phyloP scores from a whole-genome alignment of 2,888 invertebrate genomes.

The Melanotus villosus region DNA sequence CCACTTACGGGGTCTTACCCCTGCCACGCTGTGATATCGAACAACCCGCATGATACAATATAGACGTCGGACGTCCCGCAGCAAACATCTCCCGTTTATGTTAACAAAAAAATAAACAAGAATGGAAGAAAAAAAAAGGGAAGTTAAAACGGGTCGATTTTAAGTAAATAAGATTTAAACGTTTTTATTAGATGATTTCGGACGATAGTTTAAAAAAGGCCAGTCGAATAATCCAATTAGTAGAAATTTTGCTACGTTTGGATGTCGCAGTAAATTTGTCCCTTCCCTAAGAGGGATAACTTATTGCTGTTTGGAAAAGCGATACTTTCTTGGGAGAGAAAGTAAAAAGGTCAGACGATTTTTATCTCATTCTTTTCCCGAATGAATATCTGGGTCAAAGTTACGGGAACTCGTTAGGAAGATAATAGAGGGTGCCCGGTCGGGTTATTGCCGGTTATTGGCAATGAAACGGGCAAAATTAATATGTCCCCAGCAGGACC shows the following conservation, averaged over 20 bases:
- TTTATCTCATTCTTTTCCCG: conserved; percentile 65
- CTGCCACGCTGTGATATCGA: conserved; percentile 43
- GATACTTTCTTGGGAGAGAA: conserved; percentile 48
- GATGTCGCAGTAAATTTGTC: conserved; percentile 35
- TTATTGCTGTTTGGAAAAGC: conserved; percentile 42
- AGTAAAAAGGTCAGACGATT: conserved; percentile 64
- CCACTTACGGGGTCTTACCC: conserved; percentile 49
- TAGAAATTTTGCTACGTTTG: conserved; percentile 31
- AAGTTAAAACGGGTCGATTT: conserved; percentile 10
- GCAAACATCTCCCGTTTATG: conserved; percentile 19
- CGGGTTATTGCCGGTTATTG: conserved; percentile 59
- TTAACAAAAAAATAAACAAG: conserved; percentile 9
- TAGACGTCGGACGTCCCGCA: conserved; percentile 43
- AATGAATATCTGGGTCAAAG: conserved; percentile 66
- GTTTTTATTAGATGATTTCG: conserved; percentile 2
- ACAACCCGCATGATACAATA: conserved; percentile 45
- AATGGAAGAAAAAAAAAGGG: too few relatives aligned
- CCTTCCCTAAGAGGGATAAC: conserved; percentile 31
- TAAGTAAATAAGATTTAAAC: neutral
- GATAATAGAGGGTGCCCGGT: conserved; percentile 62
- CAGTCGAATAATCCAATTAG: conserved; percentile 34
- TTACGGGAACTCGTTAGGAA: conserved; percentile 65
- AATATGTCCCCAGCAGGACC: conserved; percentile 43
- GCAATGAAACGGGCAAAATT: conserved; percentile 58
- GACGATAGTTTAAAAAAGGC: conserved; percentile 7